Evolutionary conservation across 2,113 vertebrate genomes (phyloP).

Genomic region (Mandrillus leucophaeus): DNA sequence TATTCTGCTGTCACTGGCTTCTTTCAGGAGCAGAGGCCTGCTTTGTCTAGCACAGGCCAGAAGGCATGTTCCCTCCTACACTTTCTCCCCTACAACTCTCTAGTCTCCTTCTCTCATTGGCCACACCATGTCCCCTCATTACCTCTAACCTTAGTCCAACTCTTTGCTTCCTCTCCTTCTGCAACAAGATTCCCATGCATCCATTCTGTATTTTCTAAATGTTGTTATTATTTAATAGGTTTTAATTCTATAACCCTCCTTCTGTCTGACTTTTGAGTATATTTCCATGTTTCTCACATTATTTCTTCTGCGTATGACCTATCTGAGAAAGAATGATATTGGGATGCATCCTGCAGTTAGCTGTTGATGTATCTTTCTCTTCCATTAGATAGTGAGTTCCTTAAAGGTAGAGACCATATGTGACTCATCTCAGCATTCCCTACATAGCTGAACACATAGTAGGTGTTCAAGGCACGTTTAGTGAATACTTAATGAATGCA

Average conservation of each 20-base stretch:
- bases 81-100: rapidly evolving
- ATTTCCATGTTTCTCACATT: neutral
- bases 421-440: neutral
- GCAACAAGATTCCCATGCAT: neutral
- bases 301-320: neutral
- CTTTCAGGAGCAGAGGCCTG: neutral
- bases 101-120: rapidly evolving
- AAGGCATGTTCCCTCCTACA: neutral
- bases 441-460: neutral
- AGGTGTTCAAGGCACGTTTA: neutral
- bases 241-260: neutral
- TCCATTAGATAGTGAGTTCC: neutral
- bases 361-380: neutral
- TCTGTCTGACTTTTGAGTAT: neutral
- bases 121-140: neutral
- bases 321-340: neutral
- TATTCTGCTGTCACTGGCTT: neutral
- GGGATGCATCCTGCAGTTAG: neutral
- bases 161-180: neutral
- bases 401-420: neutral
- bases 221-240: neutral
- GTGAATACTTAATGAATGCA: neutral
- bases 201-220: neutral
- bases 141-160: neutral
- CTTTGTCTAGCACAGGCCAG: neutral